Evolutionary conservation across 1,140 invertebrate species (phyloP), one percentile per base, ranked within the genome.

Genomic region (Linepithema humile): DNA sequence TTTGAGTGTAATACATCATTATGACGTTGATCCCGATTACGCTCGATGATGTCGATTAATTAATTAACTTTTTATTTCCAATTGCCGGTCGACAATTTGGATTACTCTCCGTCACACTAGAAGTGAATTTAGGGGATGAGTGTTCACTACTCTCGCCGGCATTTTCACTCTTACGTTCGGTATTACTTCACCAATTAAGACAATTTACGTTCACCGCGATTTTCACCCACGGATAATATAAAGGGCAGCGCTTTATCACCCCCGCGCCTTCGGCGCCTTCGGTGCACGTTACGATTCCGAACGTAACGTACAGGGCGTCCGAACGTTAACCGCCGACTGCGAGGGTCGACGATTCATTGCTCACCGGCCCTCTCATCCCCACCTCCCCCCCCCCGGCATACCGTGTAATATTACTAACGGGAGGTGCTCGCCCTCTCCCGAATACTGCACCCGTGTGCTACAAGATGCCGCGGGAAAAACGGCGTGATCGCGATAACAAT

Each of bases 301-400:
- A 70, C 48, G 48, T 80, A 80, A 77, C 73, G 29, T 69, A 89
- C 70, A 82, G 83, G 87, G 73, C 83, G 73, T 69, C 77, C 85
- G 91, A 90, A 91, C 74, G 91, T 90, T 91, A 89, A 90, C 84
- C 87, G 87, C 62, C 84, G 70, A 91, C 91, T 91, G 85, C 84
- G 84, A 88, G 91, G 88, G 90, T 91, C 90, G 88, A 85, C 89
- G 87, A 91, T 90, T 83, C 89, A 91, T 90, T 88, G 86, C 88
- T 88, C 83, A 86, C 87, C 84, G 64, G 74, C 72, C 70, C 83
- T 82, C 82, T 75, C 86, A 38, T 6, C 50, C 62, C 82, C 48
- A 65, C 74, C 55, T 75, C 45, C 70, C 75, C 74, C 55, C 64
- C 45, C 70, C 75, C 40, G 65, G 50, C 72, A 0, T 32, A 64